phyloP scores from a whole-genome alignment of 2,888 invertebrate genomes.

The Folsomia manolachei region DNA sequence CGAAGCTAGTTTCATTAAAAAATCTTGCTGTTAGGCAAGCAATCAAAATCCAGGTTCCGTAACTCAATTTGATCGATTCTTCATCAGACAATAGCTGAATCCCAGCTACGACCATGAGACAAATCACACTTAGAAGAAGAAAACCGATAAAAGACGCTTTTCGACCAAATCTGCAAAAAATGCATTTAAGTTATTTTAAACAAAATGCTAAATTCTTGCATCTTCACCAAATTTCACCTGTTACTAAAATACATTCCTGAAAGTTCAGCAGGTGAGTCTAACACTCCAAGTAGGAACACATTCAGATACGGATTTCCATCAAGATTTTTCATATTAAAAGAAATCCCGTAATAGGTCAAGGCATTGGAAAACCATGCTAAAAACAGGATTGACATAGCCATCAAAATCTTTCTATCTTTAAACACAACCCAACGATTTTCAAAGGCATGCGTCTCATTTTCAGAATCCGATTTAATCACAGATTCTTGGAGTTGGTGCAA shows the following conservation, averaged over 20 bases:
- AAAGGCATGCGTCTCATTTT: conserved; percentile 6
- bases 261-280: conserved; percentile 40
- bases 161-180: conserved; percentile 39
- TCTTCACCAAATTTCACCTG: conserved; percentile 23
- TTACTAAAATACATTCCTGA: conserved; percentile 44
- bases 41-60: conserved; percentile 24
- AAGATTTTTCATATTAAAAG: conserved; percentile 42
- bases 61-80: not conserved
- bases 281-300: conserved; percentile 31
- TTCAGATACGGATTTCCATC: conserved; percentile 45
- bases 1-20: conserved; percentile 41
- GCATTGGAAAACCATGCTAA: conserved; percentile 37
- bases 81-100: conserved; percentile 13
- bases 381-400: conserved; percentile 30
- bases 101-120: conserved; percentile 32
- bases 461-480: conserved; percentile 20
- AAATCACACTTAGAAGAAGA: conserved; percentile 28
- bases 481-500: conserved; percentile 36
- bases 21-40: conserved; percentile 38
- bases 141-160: conserved; percentile 35
- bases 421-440: conserved; percentile 17
- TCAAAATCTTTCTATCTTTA: conserved; percentile 24
- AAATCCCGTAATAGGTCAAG: conserved; percentile 39
- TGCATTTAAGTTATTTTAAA: not conserved
- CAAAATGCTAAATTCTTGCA: conserved; percentile 2